Conservation (phyloP, 2,888 invertebrate species). For the Cosmia trapezina region DNA sequence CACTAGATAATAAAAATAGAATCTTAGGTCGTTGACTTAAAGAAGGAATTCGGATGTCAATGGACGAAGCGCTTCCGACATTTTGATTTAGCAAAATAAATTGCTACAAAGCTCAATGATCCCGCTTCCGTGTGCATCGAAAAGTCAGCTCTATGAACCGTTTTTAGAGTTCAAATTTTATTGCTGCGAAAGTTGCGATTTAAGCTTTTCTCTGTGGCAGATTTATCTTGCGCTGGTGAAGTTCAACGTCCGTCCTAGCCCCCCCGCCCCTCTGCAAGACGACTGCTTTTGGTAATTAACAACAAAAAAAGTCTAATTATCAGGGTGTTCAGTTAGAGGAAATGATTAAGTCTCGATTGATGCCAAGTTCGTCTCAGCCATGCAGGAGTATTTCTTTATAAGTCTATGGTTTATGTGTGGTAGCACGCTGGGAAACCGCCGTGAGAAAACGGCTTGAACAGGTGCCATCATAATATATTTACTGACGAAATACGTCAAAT, state of each 20-base stretch:
- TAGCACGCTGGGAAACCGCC: not conserved
- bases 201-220: conserved; percentile 70
- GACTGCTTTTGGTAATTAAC: conserved; percentile 86
- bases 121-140: conserved; percentile 77
- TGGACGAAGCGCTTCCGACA: conserved; percentile 68
- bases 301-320: conserved; percentile 80
- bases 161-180: conserved; percentile 69
- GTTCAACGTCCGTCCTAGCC: conserved; percentile 89
- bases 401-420: conserved; percentile 22
- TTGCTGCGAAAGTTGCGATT: conserved; percentile 58
- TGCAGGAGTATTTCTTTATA: conserved; percentile 26
- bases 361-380: conserved; percentile 23
- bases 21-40: conserved; percentile 53
- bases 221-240: conserved; percentile 73
- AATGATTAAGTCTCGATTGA: conserved; percentile 69
- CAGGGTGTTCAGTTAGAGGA: conserved; percentile 75
- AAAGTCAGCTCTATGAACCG: conserved; percentile 68
- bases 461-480: conserved; percentile 21
- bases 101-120: conserved; percentile 88
- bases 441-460: conserved; percentile 28
- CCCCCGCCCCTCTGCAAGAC: conserved; percentile 70
- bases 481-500: conserved; percentile 22
- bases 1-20: conserved; percentile 53
- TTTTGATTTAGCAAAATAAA: conserved; percentile 75
- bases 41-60: conserved; percentile 57